A percentile compares a stretch with the other conserved stretches of the same genome.
Evolutionary conservation across 1,140 invertebrate genomes (phyloP).

Genomic region (Aphelenchoides fujianensis): DNA sequence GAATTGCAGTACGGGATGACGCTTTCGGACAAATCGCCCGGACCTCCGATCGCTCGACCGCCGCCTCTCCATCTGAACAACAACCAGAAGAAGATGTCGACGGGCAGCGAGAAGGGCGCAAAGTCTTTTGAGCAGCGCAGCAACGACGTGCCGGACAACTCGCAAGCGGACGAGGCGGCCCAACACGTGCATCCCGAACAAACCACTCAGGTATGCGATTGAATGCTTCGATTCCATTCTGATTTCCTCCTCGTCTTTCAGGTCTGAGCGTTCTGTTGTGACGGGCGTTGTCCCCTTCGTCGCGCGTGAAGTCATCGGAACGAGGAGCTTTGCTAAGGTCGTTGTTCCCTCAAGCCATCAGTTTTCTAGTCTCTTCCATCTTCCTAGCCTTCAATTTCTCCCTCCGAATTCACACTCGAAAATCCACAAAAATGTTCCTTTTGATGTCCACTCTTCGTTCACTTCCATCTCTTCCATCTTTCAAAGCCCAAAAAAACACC

Average conservation of each 20-base stretch:
- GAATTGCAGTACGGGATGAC: background rate
- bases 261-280: background rate
- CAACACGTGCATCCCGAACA: background rate
- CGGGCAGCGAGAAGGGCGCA: background rate
- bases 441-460: too few species aligned
- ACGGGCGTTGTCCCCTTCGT: too few species aligned
- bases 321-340: too few species aligned
- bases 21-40: background rate
- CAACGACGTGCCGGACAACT: background rate
- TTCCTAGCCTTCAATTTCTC: too few species aligned
- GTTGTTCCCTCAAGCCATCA: too few species aligned
- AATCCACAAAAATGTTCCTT: too few species aligned
- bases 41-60: too few species aligned
- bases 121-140: background rate
- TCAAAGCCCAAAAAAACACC: too few species aligned
- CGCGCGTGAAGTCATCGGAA: too few species aligned
- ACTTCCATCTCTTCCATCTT: too few species aligned
- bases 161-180: background rate
- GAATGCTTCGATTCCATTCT: background rate
- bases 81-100: background rate
- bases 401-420: too few species aligned
- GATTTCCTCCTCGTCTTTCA: background rate
- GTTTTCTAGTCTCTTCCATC: too few species aligned
- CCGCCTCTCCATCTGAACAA: background rate
- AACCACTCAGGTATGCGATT: background rate